phyloP scores from a whole-genome alignment of 2,888 invertebrate species.

The Dermolepida albohirtum region DNA sequence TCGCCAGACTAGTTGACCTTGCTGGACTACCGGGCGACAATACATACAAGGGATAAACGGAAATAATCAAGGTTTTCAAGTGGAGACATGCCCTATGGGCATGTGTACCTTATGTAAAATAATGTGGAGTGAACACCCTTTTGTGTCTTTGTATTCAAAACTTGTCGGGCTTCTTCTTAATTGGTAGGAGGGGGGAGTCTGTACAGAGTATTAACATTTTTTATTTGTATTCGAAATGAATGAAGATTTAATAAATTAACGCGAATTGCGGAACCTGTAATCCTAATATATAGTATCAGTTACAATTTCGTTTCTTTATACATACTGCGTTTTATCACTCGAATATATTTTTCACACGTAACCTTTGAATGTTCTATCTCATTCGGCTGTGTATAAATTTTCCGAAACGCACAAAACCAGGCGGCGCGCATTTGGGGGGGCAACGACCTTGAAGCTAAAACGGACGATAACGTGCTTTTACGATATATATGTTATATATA shows the following conservation, averaged over 20 bases:
- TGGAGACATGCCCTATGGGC: constrained; percentile 48
- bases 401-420: constrained; percentile 42
- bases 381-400: constrained; percentile 12
- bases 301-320: no score
- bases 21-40: constrained; percentile 43
- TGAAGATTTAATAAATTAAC: no score
- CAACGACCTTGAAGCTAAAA: constrained; percentile 43
- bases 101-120: constrained; percentile 45
- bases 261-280: no score
- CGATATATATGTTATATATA: constrained; percentile 20
- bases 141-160: constrained; percentile 33
- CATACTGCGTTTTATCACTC: no score
- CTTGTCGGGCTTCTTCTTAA: constrained; percentile 10
- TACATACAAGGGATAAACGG: constrained; percentile 60
- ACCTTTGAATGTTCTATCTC: constrained; percentile 1
- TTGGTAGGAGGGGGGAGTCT: neutral
- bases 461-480: constrained; percentile 39
- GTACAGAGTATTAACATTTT: no score
- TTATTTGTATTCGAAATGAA: no score
- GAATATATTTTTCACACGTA: no score
- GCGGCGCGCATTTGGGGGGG: constrained; percentile 22
- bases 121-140: constrained; percentile 39
- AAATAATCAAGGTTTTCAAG: constrained; percentile 63
- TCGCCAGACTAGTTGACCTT: constrained; percentile 65
- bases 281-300: no score